Evolutionary conservation across 1,140 invertebrate genomes (phyloP), one percentile per base, ranked within the genome.

Genomic region (Cecropterus lyciades): DNA sequence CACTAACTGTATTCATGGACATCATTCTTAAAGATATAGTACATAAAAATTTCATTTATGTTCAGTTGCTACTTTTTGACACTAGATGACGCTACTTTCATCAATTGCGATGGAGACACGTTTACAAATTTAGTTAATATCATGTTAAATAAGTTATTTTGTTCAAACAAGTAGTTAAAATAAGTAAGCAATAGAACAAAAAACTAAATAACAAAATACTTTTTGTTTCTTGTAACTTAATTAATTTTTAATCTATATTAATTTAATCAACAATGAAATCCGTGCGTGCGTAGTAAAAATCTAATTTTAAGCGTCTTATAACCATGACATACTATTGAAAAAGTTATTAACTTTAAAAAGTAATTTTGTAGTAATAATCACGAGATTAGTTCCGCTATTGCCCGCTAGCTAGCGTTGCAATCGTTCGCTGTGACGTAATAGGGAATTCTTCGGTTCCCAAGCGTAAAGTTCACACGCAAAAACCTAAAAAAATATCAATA

Each of bases 361-460:
- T n/a, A 48, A 7, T 8, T 13, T 57, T 57, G 11, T 48, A 10
- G 13, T 24, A 33, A 33, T 24, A 24, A 24, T 24, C 27, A 48
- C n/a, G n/a, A 59, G 2, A 56, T 64, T 72, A 67, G 64, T 72
- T 57, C 40, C 59, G 43, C 73, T 73, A 69, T 49, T 69, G 48
- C 27, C 51, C 77, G 65, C 73, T 33, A 69, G 46, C 42, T 59
- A 53, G 67, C 66, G 75, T 70, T 67, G n/a, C 45, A 5, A 46
- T 73, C 72, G 69, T 13, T 40, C 20, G 40, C 4, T 40, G 8
- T 72, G 65, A 70, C 65, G 56, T 73, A 73, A 71, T 63, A 42
- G 71, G 65, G 69, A 81, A 75, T 66, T 48, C 65, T 66, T 70
- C 52, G 30, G 57, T 77, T 78, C 80, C 62, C 77, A 79, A 69